These are phyloP conservation scores for Heliconius aoede DNA, from an alignment of 2,888 invertebrate species.

Conservation along the genomic window DNA sequence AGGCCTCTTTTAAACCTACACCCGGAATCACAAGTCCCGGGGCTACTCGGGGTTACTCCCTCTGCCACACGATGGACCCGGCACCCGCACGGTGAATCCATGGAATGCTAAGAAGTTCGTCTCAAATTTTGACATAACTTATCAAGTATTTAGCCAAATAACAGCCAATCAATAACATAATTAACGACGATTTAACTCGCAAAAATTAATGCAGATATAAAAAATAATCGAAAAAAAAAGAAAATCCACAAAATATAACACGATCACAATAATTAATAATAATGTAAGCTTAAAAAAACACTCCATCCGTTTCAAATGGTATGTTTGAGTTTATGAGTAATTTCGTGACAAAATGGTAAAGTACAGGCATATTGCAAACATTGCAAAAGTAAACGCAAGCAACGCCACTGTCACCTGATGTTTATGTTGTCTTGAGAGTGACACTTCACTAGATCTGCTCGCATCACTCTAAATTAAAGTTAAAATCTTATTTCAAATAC, in stretches of 20 bases:
- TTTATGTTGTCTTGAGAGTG: slow-evolving; percentile 79
- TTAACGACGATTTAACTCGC: background rate
- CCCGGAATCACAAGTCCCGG: no score
- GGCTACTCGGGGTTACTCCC: no score
- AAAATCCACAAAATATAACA: slow-evolving; percentile 9
- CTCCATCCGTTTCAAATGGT: slow-evolving; percentile 1
- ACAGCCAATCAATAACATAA: background rate
- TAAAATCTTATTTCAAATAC: slow-evolving; percentile 16
- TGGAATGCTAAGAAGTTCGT: no score
- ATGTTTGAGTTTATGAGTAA: slow-evolving; percentile 2
- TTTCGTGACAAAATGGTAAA: background rate
- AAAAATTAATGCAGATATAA: background rate
- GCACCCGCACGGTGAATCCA: no score
- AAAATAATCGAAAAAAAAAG: background rate
- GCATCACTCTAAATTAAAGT: slow-evolving; percentile 52
- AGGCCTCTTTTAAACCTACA: no score
- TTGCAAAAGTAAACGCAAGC: slow-evolving; percentile 35
- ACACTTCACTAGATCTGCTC: slow-evolving; percentile 67
- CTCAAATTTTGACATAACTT: background rate
- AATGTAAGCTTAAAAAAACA: slow-evolving; percentile 14
- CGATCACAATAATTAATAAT: slow-evolving; percentile 1
- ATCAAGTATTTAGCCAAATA: background rate
- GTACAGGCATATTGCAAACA: background rate
- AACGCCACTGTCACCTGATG: slow-evolving; percentile 62
- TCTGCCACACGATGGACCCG: no score